Percentiles rank a stretch among this genome's conserved stretches.
phyloP scores from a whole-genome alignment of 2,797 vertebrate species.

The Argyrosomus regius region DNA sequence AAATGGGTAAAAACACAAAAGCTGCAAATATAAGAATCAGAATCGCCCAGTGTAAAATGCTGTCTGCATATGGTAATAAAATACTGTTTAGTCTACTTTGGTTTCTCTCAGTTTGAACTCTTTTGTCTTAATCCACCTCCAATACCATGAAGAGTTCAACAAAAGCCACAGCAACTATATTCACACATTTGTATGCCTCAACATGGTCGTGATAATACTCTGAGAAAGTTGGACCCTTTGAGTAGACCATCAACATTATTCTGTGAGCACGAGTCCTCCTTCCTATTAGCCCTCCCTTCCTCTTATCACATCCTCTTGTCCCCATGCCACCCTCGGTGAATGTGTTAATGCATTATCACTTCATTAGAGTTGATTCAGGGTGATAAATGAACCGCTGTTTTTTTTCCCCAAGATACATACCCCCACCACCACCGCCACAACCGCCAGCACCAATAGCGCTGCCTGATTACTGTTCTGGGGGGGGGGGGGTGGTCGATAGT shows the following conservation, averaged over 20 bases:
- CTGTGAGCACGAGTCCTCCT: neutral
- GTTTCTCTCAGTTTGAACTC: no score
- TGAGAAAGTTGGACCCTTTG: neutral
- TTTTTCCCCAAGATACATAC: constrained; percentile 16
- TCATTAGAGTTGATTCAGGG: constrained; percentile 62
- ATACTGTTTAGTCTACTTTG: no score
- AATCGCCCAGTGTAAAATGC: no score
- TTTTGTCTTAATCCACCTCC: no score
- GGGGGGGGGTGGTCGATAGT: constrained; percentile 5
- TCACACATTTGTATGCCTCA: no score
- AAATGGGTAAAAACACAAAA: no score
- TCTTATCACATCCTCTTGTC: constrained; percentile 14
- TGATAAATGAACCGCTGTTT: constrained; percentile 63
- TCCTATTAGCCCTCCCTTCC: constrained; percentile 9
- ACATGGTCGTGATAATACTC: no score
- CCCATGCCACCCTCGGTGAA: constrained; percentile 42
- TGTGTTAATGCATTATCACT: constrained; percentile 63
- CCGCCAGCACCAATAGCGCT: constrained; percentile 10
- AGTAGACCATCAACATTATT: constrained; percentile 12
- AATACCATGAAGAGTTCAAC: no score
- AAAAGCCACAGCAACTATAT: no score
- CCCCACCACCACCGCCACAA: neutral
- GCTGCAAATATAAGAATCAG: no score
- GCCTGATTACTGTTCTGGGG: constrained; percentile 23
- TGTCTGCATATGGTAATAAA: no score